Percentiles rank a stretch among this genome's conserved stretches.
phyloP scores from a whole-genome alignment of 2,113 vertebrate species.

The Lepus americanus region DNA sequence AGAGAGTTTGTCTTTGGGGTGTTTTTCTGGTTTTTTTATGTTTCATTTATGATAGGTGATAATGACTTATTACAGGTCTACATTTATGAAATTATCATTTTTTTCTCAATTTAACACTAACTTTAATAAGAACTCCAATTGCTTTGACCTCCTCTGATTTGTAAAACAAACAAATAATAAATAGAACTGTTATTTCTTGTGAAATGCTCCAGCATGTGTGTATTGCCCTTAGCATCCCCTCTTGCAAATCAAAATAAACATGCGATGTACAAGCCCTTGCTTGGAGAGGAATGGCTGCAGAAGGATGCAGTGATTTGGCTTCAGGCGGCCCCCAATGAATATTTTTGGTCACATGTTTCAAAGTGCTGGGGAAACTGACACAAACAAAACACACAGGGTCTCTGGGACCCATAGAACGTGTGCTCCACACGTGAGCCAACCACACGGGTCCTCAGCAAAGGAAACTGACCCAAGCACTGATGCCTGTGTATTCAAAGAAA shows the following conservation, averaged over 20 bases:
- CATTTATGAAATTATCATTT: neutral
- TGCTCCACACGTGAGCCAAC: neutral
- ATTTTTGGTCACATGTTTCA: neutral
- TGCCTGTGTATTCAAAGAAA: neutral
- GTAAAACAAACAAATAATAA: constrained; percentile 38
- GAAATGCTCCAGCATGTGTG: neutral
- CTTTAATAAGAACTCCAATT: neutral
- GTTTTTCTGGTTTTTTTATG: neutral
- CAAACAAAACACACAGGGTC: neutral
- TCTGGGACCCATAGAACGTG: too few species aligned
- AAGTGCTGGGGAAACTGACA: neutral
- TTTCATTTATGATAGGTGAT: constrained; percentile 35
- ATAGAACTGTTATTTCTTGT: neutral
- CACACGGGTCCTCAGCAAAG: neutral
- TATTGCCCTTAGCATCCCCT: neutral
- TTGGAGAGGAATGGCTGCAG: neutral
- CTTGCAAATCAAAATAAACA: constrained; percentile 22
- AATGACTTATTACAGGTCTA: constrained; percentile 59
- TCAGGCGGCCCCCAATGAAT: neutral
- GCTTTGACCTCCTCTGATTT: neutral
- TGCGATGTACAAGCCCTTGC: neutral
- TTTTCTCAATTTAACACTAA: constrained; percentile 54
- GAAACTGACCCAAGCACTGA: neutral
- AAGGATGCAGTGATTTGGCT: neutral
- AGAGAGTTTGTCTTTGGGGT: neutral